Evolutionary conservation across 2,113 vertebrate genomes (phyloP).

Genomic region (Balaeniceps rex): DNA sequence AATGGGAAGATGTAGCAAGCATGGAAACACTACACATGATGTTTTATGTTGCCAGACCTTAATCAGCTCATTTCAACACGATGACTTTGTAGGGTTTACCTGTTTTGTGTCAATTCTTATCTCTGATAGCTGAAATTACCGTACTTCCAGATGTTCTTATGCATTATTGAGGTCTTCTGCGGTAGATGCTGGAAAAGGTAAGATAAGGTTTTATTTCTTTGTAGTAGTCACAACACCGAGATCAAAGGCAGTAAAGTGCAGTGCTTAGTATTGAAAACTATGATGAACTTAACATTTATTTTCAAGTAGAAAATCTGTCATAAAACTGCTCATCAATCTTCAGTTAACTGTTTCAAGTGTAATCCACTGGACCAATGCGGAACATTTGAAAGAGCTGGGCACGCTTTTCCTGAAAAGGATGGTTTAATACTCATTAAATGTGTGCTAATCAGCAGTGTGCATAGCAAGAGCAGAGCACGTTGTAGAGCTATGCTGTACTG

Average conservation of each 20-base stretch:
- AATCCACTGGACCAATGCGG: constrained; percentile 33
- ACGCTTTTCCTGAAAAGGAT: background rate
- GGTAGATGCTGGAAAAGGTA: constrained; percentile 85
- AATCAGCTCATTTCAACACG: constrained; percentile 86
- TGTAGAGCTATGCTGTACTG: background rate
- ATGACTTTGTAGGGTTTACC: constrained; percentile 87
- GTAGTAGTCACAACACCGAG: constrained; percentile 82
- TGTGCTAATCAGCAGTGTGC: background rate
- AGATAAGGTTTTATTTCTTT: constrained; percentile 91
- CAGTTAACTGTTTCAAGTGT: constrained; percentile 73
- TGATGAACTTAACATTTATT: constrained; percentile 81
- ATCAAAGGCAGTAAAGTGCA: constrained; percentile 85
- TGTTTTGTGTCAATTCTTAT: constrained; percentile 88
- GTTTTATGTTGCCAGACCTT: constrained; percentile 83
- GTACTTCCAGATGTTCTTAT: constrained; percentile 84
- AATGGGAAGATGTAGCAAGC: constrained; percentile 68
- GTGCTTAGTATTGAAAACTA: constrained; percentile 78
- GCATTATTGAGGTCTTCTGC: constrained; percentile 85
- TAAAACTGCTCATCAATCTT: constrained; percentile 73
- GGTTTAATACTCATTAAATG: background rate
- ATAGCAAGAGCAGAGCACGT: background rate
- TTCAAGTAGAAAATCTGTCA: constrained; percentile 76
- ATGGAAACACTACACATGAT: constrained; percentile 71
- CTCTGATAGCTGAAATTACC: constrained; percentile 84
- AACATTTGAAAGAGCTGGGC: background rate